phyloP scores from a whole-genome alignment of 1,140 invertebrate species.

The Dendrolimus punctatus region DNA sequence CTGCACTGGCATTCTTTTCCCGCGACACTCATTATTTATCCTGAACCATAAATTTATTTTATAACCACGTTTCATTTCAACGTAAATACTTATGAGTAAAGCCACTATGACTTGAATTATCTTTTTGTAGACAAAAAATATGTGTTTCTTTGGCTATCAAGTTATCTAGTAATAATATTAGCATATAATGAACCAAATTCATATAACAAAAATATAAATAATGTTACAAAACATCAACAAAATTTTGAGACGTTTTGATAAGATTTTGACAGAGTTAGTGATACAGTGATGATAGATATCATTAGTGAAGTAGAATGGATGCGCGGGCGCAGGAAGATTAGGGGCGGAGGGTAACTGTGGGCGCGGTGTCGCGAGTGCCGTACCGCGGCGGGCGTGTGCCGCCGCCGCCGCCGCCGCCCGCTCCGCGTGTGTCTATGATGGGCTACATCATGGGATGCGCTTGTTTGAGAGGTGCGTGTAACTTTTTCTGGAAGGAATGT shows the following conservation, averaged over 20 bases:
- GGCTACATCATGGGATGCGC: conserved; percentile 92
- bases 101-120: background rate
- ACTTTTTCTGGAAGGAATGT: background rate
- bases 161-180: too few species aligned
- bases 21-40: conserved; percentile 4
- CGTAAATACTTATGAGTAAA: too few species aligned
- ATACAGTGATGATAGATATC: background rate
- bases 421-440: conserved; percentile 78
- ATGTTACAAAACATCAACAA: too few species aligned
- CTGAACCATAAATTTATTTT: too few species aligned
- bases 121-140: too few species aligned
- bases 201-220: too few species aligned
- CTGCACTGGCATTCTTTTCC: conserved; percentile 40
- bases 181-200: too few species aligned
- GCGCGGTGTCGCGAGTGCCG: conserved; percentile 59
- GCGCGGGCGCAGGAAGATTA: conserved; percentile 24
- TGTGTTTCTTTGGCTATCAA: too few species aligned
- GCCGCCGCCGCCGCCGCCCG: conserved; percentile 53
- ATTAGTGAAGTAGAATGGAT: conserved; percentile 2
- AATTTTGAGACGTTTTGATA: too few species aligned
- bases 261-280: background rate
- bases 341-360: conserved; percentile 38
- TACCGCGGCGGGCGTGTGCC: conserved; percentile 64
- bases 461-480: conserved; percentile 84
- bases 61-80: too few species aligned